Evolutionary conservation across 2,797 vertebrate species (phyloP), one percentile per base, ranked within the genome.

Genomic region (Eospalax fontanierii): DNA sequence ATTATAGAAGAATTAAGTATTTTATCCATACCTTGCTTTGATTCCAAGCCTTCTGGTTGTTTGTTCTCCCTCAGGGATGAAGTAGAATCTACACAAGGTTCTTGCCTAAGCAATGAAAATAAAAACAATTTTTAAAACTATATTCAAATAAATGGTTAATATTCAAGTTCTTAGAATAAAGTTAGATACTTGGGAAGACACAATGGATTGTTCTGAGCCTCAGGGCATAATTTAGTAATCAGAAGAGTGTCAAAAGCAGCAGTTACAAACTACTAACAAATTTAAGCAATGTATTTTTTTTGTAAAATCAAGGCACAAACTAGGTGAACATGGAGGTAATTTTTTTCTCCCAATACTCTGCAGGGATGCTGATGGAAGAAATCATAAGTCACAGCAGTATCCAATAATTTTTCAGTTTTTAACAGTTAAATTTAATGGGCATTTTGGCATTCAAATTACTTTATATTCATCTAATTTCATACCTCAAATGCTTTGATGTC

Each of bases 11-110:
- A 86, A 85, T 79, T 81, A 97, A 87, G 16, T 66, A 76, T 80
- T 96, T 87, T 57, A 73, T 79, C 66, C 97, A 90, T 98, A 99
- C 99, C 99, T 99, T 98, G 99, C 95, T 99, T 99, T 87, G 97
- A 97, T 50, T 99, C 98, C 90, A 98, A 94, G 85, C 97, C 98
- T 96, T 99, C 99, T 4, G 96, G 87, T 95, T 99, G 99, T 92
- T 91, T 97, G 33, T 97, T 98, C 93, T 99, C 99, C 98, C 98
- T 99, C 68, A 99, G 80, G 91, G 98, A 99, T 75, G 99, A 99
- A 33, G 99, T 99, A 68, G 99, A 99, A 96, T 99, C 99, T 96
- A 99, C 97, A 95, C 97, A 99, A 97, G 99, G 99, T 92, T 99
- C 99, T 98, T 99, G 99, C 97, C 99, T 99, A 96, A 65, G 95